Percentiles rank a stretch among this genome's conserved stretches.
Conservation (phyloP, 1,140 invertebrate species). For the Mercenaria mercenaria region DNA sequence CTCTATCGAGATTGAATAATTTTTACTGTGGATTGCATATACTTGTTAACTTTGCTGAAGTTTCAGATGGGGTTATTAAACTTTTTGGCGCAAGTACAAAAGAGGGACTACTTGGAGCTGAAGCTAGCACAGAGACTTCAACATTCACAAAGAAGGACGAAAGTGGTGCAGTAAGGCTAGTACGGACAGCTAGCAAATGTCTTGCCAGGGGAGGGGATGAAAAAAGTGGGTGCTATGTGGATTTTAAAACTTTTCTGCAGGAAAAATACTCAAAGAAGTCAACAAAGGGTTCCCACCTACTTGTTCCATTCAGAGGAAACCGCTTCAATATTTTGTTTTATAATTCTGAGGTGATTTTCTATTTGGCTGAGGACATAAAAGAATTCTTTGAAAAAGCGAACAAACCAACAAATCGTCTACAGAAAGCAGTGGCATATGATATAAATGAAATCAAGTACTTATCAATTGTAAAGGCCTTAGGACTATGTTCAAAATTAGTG, state of each 20-base stretch:
- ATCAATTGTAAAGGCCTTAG: slow-evolving; percentile 42
- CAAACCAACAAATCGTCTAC: slow-evolving; percentile 45
- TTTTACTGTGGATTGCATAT: slow-evolving; percentile 62
- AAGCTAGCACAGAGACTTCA: slow-evolving; percentile 30
- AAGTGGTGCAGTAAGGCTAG: slow-evolving; percentile 32
- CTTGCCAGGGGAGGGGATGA: slow-evolving; percentile 51
- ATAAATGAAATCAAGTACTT: slow-evolving; percentile 29
- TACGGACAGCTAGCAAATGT: slow-evolving; percentile 42
- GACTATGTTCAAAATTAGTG: slow-evolving; percentile 61
- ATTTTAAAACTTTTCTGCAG: slow-evolving; percentile 47
- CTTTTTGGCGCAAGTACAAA: slow-evolving; percentile 32
- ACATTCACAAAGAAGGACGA: slow-evolving; percentile 17
- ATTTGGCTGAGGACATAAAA: slow-evolving; percentile 45
- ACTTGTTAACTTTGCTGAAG: slow-evolving; percentile 63
- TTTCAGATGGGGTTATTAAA: slow-evolving; percentile 34
- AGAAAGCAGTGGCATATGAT: slow-evolving; percentile 59
- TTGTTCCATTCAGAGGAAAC: slow-evolving; percentile 65
- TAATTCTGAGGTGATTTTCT: slow-evolving; percentile 60
- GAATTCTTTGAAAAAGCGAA: slow-evolving; percentile 53
- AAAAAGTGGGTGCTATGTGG: slow-evolving; percentile 62
- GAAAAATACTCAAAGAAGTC: slow-evolving; percentile 31
- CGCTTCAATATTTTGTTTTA: slow-evolving; percentile 68
- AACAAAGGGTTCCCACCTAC: slow-evolving; percentile 6
- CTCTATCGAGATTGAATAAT: slow-evolving; percentile 40
- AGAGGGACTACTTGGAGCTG: slow-evolving; percentile 38